phyloP scores from a whole-genome alignment of 1,140 invertebrate genomes.

The Meloidogyne floridensis region DNA sequence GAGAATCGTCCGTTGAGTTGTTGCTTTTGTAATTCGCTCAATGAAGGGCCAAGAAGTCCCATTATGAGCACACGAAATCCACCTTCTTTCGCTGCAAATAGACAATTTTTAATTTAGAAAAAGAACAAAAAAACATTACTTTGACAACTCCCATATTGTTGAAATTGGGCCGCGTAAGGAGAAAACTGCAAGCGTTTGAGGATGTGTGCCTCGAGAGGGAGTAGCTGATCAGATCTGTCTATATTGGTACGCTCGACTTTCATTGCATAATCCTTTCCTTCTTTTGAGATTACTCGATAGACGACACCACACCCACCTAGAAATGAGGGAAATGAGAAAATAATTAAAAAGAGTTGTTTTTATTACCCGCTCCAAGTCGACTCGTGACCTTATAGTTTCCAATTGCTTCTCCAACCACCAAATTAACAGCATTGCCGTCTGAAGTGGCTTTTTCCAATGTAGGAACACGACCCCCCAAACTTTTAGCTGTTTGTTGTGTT shows the following conservation, averaged over 20 bases:
- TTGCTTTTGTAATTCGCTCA: background rate
- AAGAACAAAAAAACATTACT: background rate
- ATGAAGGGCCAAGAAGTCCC: background rate
- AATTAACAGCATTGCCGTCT: background rate
- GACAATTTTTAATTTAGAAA: background rate
- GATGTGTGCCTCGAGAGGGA: background rate
- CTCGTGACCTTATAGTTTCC: background rate
- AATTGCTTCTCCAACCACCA: background rate
- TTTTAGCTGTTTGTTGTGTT: background rate
- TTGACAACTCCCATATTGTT: background rate
- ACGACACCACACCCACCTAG: background rate
- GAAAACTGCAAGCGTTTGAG: background rate
- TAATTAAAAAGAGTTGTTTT: background rate
- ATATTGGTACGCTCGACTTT: background rate
- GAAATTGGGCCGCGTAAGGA: background rate
- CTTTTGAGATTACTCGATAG: background rate
- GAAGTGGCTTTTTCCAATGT: background rate
- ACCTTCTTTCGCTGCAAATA: background rate
- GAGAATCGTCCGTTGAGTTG: background rate
- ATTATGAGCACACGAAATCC: background rate
- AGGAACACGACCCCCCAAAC: background rate
- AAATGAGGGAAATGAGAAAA: background rate
- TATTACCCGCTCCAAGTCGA: background rate
- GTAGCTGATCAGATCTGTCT: background rate
- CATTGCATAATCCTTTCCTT: conserved; percentile 1